Base-by-base conservation (phyloP, 92 coral and sea anemone genomes). In the Metridium senile region DNA sequence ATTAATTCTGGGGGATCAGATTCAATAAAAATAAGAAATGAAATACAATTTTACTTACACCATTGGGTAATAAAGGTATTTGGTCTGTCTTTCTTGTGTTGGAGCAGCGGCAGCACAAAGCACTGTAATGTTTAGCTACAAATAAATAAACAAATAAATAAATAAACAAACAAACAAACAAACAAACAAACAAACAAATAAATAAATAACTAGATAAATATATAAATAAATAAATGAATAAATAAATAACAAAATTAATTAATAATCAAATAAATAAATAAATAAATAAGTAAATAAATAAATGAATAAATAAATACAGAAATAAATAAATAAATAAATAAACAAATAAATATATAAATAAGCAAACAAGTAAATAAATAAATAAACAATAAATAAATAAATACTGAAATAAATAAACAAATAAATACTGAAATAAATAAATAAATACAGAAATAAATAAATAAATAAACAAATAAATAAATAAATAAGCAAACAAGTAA, bases 81-180 rank as follows among this genome's bases (percentile, higher is more conserved):
- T 78, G 26, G 72, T 79, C 62, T 74, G 86, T 30, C 87, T 83
- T 39, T 86, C 90, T 74, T 86, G 64, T 0, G 87, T 89, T 49
- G 99, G 99, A 34, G 85, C 85, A 29, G 92, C 67, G 28, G 92
- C 86, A 58, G 89, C 86, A 68, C 85, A 23, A 81, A 92, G 74
- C 10, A 95, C 80, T 13, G 73, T 74, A 33, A 76, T 65, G 74
- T 89, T 87, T 26, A 77, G 49, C 98, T 94, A 75, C 54, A 76
- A 33, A 77, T 35, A 78, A 33, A 79, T 33, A 39, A 1, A 29
- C 11, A 46, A n/a, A 20, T 62, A 33, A 27, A 3, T 33, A 20
- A 16, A 18, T 23, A 45, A 46, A 39, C 49, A 39, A 39, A 39
- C 49, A 39, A 39, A 39, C 6, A 39, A 39, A 6, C 6, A 4